Conservation (phyloP, 2,888 invertebrate genomes). For the Aspidiotus rigidus region DNA sequence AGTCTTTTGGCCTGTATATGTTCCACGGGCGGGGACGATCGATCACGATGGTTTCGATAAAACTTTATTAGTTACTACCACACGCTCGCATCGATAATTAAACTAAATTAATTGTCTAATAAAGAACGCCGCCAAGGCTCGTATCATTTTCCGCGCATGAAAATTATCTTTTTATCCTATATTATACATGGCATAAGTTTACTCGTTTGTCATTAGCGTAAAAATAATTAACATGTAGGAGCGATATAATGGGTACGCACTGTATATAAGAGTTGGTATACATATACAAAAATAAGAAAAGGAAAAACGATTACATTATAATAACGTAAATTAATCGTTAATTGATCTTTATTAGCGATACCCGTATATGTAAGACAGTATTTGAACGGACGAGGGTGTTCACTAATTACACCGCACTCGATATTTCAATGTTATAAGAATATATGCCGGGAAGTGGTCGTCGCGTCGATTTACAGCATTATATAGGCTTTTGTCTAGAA, state of each 20-base stretch:
- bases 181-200: background rate
- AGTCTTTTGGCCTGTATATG: no score
- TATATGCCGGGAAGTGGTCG: no score
- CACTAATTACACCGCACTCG: slow-evolving; percentile 3
- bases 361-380: slow-evolving; percentile 3
- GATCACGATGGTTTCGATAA: no score
- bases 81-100: slow-evolving; percentile 2
- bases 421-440: no score
- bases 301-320: background rate
- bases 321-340: slow-evolving; percentile 20
- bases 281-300: background rate
- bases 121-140: background rate
- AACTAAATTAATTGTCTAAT: slow-evolving; percentile 2
- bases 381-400: background rate
- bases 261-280: background rate
- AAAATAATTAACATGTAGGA: background rate
- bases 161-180: background rate
- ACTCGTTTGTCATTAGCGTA: slow-evolving; percentile 2
- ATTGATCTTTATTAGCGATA: slow-evolving; percentile 26
- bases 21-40: no score
- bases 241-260: no score
- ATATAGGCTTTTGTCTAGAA: no score
- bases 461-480: no score
- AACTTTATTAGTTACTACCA: background rate
- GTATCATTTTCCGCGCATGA: slow-evolving; percentile 1